These are phyloP conservation scores for Cheiracanthium punctorium DNA, from an alignment of 2,888 invertebrate species.

Conservation along the genomic window DNA sequence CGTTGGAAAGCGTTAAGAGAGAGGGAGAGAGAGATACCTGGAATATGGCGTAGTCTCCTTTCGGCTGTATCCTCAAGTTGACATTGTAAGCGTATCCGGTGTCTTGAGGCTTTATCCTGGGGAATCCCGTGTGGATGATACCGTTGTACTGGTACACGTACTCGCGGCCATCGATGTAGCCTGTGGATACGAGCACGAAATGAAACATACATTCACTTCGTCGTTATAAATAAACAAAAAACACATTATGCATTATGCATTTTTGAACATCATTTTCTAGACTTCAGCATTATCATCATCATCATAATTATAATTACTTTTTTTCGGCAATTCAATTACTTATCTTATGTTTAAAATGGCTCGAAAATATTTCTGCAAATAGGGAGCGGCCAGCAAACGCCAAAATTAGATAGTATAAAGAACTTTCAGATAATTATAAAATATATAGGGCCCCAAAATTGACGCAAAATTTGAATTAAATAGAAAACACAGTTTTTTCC, in stretches of 20 bases:
- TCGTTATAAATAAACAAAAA: neutral
- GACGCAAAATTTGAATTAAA: too few species aligned
- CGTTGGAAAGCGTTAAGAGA: too few species aligned
- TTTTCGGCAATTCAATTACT: neutral
- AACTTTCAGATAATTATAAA: too few species aligned
- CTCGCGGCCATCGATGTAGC: slow-evolving; percentile 73
- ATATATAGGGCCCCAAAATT: too few species aligned
- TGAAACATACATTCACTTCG: neutral
- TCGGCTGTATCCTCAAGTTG: slow-evolving; percentile 73
- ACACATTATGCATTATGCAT: too few species aligned
- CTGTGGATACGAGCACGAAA: too few species aligned
- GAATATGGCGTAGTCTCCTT: slow-evolving; percentile 70
- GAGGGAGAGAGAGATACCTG: too few species aligned
- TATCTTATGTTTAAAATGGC: neutral
- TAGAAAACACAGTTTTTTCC: too few species aligned
- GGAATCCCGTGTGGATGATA: slow-evolving; percentile 75
- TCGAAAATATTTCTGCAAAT: neutral
- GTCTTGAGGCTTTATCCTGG: slow-evolving; percentile 74
- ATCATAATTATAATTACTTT: neutral
- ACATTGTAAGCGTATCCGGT: slow-evolving; percentile 75
- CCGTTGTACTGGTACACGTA: slow-evolving; percentile 76
- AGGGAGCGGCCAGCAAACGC: too few species aligned
- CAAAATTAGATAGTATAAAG: too few species aligned
- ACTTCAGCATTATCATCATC: neutral
- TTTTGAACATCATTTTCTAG: neutral